These are phyloP conservation scores for Leptopterna dolabrata DNA, from an alignment of 2,888 invertebrate genomes.

Conservation along the genomic window DNA sequence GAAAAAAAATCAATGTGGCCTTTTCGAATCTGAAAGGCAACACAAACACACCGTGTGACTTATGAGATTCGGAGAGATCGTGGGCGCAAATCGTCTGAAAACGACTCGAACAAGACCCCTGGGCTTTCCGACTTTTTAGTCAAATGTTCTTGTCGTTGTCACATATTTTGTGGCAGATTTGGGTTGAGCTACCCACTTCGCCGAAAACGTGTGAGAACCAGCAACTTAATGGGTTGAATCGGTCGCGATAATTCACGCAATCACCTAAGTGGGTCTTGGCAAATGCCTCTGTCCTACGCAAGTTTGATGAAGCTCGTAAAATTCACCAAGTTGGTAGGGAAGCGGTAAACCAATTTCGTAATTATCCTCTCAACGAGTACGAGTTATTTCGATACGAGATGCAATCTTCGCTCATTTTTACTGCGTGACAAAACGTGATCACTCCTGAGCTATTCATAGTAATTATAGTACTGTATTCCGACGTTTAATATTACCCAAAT, in stretches of 20 bases:
- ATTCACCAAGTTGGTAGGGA: too few relatives aligned
- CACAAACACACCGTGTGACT: conserved; percentile 3
- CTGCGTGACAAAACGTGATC: too few relatives aligned
- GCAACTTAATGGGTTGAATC: neutral
- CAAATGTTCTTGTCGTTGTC: neutral
- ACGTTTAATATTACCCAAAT: too few relatives aligned
- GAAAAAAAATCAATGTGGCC: neutral
- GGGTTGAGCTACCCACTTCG: neutral
- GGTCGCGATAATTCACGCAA: neutral
- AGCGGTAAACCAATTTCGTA: too few relatives aligned
- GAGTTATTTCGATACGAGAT: too few relatives aligned
- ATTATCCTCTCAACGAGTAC: too few relatives aligned
- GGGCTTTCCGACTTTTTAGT: neutral
- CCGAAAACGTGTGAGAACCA: neutral
- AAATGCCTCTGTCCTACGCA: too few relatives aligned
- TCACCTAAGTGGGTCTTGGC: neutral
- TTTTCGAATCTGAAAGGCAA: neutral
- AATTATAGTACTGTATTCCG: too few relatives aligned
- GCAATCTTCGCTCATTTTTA: too few relatives aligned
- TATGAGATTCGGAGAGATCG: neutral
- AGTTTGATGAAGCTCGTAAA: too few relatives aligned
- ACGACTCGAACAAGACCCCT: neutral
- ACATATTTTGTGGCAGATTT: neutral
- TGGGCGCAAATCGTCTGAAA: neutral
- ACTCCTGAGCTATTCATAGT: too few relatives aligned